Percentiles rank a stretch among this genome's conserved stretches.
phyloP scores from a whole-genome alignment of 1,140 invertebrate species.

The Drosophila nannoptera region DNA sequence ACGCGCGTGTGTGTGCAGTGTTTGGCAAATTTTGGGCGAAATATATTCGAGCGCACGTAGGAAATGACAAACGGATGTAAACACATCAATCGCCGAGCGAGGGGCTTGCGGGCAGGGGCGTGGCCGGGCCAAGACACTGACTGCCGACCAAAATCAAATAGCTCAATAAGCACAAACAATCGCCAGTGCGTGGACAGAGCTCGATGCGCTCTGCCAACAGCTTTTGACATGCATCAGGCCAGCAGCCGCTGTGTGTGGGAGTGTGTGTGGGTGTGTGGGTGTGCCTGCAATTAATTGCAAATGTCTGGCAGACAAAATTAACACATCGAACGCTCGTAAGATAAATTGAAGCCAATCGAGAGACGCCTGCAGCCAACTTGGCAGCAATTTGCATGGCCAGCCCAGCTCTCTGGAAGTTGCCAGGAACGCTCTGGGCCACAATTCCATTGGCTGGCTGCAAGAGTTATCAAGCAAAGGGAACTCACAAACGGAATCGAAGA shows the following conservation, averaged over 20 bases:
- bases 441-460: slow-evolving; percentile 12
- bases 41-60: slow-evolving; percentile 70
- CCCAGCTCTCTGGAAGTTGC: slow-evolving; percentile 33
- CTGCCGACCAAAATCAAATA: slow-evolving; percentile 56
- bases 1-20: slow-evolving; percentile 21
- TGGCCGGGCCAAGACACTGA: slow-evolving; percentile 1
- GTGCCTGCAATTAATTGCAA: slow-evolving; percentile 60
- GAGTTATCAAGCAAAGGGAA: slow-evolving; percentile 30
- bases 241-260: background rate
- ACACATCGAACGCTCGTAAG: slow-evolving; percentile 42
- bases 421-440: slow-evolving; percentile 19
- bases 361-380: slow-evolving; percentile 5
- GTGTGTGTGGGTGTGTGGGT: slow-evolving; percentile 12
- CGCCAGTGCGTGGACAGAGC: slow-evolving; percentile 60
- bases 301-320: slow-evolving; percentile 62
- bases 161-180: slow-evolving; percentile 72
- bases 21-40: slow-evolving; percentile 51
- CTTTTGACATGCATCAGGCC: slow-evolving; percentile 3
- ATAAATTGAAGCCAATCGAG: slow-evolving; percentile 41
- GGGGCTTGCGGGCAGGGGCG: slow-evolving; percentile 30
- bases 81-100: slow-evolving; percentile 65
- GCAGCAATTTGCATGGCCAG: slow-evolving; percentile 11
- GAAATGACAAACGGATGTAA: slow-evolving; percentile 76
- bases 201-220: slow-evolving; percentile 21
- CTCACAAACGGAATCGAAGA: no score